Evolutionary conservation across 2,113 vertebrate genomes (phyloP).

Genomic region (Murina feae): DNA sequence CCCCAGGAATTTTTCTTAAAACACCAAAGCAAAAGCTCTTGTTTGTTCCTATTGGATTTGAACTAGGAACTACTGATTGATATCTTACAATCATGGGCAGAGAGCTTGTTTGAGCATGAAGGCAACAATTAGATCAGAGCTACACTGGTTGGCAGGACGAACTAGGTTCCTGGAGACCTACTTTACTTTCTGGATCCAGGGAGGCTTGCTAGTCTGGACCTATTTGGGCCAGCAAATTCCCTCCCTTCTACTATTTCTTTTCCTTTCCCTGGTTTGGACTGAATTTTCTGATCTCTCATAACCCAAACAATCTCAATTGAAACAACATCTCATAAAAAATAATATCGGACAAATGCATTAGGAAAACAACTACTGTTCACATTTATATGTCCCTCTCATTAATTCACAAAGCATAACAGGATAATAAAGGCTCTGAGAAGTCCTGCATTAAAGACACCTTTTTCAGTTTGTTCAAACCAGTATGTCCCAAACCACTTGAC

Average conservation of each 20-base stretch:
- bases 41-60: neutral
- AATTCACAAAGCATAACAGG: neutral
- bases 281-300: slow-evolving; percentile 3
- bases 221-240: neutral
- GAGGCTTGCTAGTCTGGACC: neutral
- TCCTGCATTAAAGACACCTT: neutral
- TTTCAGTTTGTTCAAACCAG: neutral
- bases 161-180: neutral
- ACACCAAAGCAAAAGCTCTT: neutral
- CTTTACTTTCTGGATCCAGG: neutral
- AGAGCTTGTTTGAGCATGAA: neutral
- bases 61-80: neutral
- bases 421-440: neutral
- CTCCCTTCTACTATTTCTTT: neutral
- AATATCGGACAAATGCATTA: neutral
- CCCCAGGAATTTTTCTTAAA: neutral
- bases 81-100: neutral
- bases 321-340: neutral
- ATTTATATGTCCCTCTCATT: neutral
- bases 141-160: neutral
- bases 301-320: neutral
- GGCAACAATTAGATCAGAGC: neutral
- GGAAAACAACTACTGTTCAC: neutral
- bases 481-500: neutral
- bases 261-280: neutral